These are phyloP conservation scores for Acanthosepion pharaonis DNA, from an alignment of 2,888 invertebrate species.

Conservation along the genomic window DNA sequence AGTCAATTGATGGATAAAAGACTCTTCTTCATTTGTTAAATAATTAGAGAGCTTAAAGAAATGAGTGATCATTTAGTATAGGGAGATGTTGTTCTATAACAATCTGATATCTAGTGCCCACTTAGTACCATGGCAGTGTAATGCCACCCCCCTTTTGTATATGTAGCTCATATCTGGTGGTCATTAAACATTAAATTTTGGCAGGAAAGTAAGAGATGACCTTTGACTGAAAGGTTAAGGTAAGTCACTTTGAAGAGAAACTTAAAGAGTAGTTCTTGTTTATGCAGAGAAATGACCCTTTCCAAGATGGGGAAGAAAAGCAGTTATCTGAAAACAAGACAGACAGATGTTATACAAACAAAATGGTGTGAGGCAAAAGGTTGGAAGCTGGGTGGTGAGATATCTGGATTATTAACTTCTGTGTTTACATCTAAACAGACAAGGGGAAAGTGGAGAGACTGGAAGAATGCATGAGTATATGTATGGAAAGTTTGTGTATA, in stretches of 20 bases:
- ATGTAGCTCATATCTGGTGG: not conserved
- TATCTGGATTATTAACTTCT: not conserved
- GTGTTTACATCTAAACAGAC: not conserved
- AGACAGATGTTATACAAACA: not conserved
- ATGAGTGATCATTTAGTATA: not conserved
- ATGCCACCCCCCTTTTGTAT: not conserved
- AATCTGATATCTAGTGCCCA: not conserved
- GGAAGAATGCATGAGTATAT: not conserved
- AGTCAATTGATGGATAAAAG: not conserved
- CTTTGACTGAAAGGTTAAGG: conserved; percentile 21
- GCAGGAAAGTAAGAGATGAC: not conserved
- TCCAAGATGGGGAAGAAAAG: not conserved
- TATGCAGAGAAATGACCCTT: conserved; percentile 11
- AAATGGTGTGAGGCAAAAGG: not conserved
- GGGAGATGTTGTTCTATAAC: no score
- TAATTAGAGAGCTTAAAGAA: not conserved
- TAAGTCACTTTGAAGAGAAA: conserved; percentile 18
- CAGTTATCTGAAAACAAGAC: conserved; percentile 18
- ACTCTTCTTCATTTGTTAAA: not conserved
- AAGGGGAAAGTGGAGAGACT: not conserved
- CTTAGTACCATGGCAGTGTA: not conserved
- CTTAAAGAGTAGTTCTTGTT: conserved; percentile 4
- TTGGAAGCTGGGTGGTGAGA: not conserved
- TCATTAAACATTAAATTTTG: not conserved
- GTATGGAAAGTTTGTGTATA: no score